A percentile compares a stretch with the other conserved stretches of the same genome.
These are phyloP conservation scores for Xiphydria camelus DNA, from an alignment of 2,888 invertebrate genomes.

Conservation along the genomic window DNA sequence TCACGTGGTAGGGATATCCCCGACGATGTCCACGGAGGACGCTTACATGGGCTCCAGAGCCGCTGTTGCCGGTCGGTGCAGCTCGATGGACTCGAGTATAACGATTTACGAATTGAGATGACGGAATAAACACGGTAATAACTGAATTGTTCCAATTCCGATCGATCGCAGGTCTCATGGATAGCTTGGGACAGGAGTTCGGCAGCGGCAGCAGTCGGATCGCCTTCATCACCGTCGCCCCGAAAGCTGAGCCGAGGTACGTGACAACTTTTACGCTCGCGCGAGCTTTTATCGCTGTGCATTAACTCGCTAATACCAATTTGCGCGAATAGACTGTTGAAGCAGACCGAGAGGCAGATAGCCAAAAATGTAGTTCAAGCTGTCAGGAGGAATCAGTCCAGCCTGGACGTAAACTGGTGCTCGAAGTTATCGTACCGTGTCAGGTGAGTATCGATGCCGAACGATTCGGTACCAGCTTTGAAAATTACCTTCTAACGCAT, in stretches of 20 bases:
- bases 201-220: conserved; percentile 33
- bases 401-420: conserved; percentile 33
- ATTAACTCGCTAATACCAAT: no score
- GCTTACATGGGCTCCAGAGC: conserved; percentile 45
- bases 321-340: conserved; percentile 31
- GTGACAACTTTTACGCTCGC: no score
- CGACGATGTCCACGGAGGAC: conserved; percentile 39
- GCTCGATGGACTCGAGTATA: no score
- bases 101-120: no score
- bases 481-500: conserved; percentile 23
- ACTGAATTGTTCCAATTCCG: conserved; percentile 41
- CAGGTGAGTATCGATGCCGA: conserved; percentile 34
- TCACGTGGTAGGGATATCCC: conserved; percentile 48
- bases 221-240: conserved; percentile 46
- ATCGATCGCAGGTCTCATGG: conserved; percentile 52
- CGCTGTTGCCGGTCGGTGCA: conserved; percentile 42
- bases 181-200: conserved; percentile 42
- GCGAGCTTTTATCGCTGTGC: no score
- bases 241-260: conserved; percentile 41
- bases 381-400: conserved; percentile 39
- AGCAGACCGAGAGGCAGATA: conserved; percentile 38
- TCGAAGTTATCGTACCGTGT: conserved; percentile 35
- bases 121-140: no score
- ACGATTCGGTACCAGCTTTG: conserved; percentile 31
- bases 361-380: conserved; percentile 47